Conservation (phyloP, 1,140 invertebrate genomes). For the Zaprionus inermis region DNA sequence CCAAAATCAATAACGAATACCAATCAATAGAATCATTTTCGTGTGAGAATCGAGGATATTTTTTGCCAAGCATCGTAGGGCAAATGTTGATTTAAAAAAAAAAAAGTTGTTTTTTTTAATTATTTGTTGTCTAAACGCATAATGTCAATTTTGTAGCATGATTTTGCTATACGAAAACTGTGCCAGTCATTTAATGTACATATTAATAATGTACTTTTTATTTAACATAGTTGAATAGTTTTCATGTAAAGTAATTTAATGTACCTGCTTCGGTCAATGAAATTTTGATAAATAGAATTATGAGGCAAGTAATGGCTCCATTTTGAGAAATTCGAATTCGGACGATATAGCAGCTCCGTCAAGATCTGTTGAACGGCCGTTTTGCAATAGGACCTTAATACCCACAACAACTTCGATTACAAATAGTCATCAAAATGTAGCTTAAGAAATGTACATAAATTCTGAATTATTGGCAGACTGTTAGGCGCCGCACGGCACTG, state of each 20-base stretch:
- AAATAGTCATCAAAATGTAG: slow-evolving; percentile 52
- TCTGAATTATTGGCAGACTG: slow-evolving; percentile 69
- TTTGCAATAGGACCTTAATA: slow-evolving; percentile 37
- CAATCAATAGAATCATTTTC: slow-evolving; percentile 13
- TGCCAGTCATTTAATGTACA: slow-evolving; percentile 12
- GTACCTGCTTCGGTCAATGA: slow-evolving; percentile 11
- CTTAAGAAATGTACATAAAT: slow-evolving; percentile 67
- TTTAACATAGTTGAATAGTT: slow-evolving; percentile 4
- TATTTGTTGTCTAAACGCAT: background rate
- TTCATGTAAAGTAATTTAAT: slow-evolving; percentile 1
- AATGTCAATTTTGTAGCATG: slow-evolving; percentile 1
- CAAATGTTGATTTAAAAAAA: background rate
- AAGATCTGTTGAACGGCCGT: slow-evolving; percentile 47
- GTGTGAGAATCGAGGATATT: background rate
- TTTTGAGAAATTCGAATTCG: slow-evolving; percentile 4
- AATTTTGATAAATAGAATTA: slow-evolving; percentile 24
- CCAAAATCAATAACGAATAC: slow-evolving; percentile 41
- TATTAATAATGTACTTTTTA: background rate
- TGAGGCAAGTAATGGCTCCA: background rate
- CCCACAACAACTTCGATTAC: slow-evolving; percentile 56
- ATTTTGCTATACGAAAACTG: slow-evolving; percentile 26
- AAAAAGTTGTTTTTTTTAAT: background rate
- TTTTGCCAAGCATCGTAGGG: background rate
- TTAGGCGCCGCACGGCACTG: slow-evolving; percentile 56
- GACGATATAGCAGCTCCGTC: slow-evolving; percentile 14